phyloP scores from a whole-genome alignment of 1,140 invertebrate genomes.

The Tigriopus japonicus region DNA sequence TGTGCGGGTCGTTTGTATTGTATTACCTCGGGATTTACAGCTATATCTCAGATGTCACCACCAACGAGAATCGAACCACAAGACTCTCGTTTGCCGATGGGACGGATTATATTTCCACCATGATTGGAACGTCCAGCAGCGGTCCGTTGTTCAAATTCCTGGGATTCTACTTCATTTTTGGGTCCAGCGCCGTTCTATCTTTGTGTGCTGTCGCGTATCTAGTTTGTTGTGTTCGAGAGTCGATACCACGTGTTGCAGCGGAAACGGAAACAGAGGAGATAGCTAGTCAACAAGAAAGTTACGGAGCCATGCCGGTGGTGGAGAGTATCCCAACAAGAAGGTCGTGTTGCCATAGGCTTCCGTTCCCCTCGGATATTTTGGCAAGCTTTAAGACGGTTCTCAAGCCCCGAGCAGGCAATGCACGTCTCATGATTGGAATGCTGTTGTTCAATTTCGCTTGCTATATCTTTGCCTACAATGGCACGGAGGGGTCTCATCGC shows the following conservation, averaged over 20 bases:
- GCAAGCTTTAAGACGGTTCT: neutral
- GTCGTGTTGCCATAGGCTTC: neutral
- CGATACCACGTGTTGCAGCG: neutral
- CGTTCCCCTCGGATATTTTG: neutral
- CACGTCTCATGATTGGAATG: neutral
- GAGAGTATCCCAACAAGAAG: neutral
- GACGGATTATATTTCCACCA: neutral
- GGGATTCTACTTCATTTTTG: neutral
- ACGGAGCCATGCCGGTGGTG: neutral
- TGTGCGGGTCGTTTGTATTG: neutral
- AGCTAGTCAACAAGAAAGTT: neutral
- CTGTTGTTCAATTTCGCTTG: conserved; percentile 2
- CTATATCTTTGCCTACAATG: conserved; percentile 8
- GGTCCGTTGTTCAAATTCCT: neutral
- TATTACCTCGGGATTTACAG: neutral
- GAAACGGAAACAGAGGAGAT: neutral
- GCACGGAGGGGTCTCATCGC: neutral
- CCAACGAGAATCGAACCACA: neutral
- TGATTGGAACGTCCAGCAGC: neutral
- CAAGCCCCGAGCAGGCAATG: neutral
- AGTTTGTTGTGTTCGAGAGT: neutral
- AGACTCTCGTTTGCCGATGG: neutral
- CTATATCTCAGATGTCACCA: neutral
- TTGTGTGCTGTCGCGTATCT: neutral
- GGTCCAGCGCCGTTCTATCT: neutral